Evolutionary conservation across 2,797 vertebrate species (phyloP), one percentile per base, ranked within the genome.

Genomic region (Cossypha polioptera): DNA sequence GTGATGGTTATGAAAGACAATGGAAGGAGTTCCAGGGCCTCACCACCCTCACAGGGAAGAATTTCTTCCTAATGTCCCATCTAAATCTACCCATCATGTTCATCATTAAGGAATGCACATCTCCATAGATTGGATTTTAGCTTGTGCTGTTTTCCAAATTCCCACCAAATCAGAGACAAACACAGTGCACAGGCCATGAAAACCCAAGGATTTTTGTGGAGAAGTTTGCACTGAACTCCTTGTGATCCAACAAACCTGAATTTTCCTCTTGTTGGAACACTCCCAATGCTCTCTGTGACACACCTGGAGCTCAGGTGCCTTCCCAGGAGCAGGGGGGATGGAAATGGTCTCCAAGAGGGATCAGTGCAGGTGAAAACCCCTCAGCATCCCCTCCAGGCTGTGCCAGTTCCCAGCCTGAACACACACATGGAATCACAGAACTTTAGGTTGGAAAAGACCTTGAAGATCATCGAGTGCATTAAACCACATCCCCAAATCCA

Each of bases 381-480:
- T 40, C 14, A 14, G 3, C 47, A 33, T 10, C 67, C 59, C 28
- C 31, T 73, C 55, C 33, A 51, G 55, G 33, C 7, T 5, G 36
- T 20, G 35, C 8, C 53, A 21, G 9, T 4, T 31, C 54, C 35
- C 63, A 73, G 8, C 26, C 42, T 57, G 28, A 43, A 20, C 13
- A 3, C 0, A 1, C 28, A 15, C 31, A 28, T 2, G 50, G 42
- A 54, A 28, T 3, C 54, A 42, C 69, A 67, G 40, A 59, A 21
- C 7, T 4, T 54, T 10, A 31, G 22, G 35, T 3, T 28, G 28
- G 22, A 24, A 26, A 81, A 48, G 13, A 28, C 26, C 22, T n/a
- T 55, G 2, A 29, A 10, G 31, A 5, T 4, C 42, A 28, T 22
- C 0, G 1, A 48, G 31, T 4, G 7, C 38, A n/a, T 13, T 8